phyloP scores from a whole-genome alignment of 2,113 vertebrate genomes.

The Tyrannus savana region DNA sequence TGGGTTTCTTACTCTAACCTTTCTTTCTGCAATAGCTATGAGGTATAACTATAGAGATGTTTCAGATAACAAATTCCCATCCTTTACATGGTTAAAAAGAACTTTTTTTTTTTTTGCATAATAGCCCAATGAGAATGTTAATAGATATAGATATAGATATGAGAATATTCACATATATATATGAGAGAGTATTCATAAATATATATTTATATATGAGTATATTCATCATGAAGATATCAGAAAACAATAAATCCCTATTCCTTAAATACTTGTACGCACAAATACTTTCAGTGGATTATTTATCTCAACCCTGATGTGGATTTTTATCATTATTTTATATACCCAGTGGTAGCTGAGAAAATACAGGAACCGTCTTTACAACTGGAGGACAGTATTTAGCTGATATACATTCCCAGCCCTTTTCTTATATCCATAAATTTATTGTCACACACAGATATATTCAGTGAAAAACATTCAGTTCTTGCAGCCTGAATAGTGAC shows the following conservation, averaged over 20 bases:
- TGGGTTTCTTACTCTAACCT: neutral
- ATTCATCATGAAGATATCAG: neutral
- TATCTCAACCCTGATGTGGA: neutral
- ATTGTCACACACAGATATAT: neutral
- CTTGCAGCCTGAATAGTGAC: neutral
- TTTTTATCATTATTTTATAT: conserved; percentile 38
- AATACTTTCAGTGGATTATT: conserved; percentile 8
- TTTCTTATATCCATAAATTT: conserved; percentile 42
- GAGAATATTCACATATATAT: neutral
- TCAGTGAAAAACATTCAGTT: neutral
- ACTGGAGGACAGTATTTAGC: neutral
- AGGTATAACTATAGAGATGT: neutral
- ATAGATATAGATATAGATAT: neutral
- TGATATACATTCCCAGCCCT: neutral
- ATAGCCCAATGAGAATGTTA: neutral
- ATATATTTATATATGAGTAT: neutral
- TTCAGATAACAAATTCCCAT: neutral
- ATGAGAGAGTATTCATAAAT: neutral
- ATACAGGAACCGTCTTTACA: neutral
- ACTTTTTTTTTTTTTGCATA: neutral
- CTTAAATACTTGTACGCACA: neutral
- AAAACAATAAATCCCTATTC: neutral
- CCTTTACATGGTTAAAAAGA: conserved; percentile 10
- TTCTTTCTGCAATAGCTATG: neutral
- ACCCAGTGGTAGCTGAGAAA: neutral